Base-by-base conservation (phyloP, 2,888 invertebrate species). In the Atethmia centrago region DNA sequence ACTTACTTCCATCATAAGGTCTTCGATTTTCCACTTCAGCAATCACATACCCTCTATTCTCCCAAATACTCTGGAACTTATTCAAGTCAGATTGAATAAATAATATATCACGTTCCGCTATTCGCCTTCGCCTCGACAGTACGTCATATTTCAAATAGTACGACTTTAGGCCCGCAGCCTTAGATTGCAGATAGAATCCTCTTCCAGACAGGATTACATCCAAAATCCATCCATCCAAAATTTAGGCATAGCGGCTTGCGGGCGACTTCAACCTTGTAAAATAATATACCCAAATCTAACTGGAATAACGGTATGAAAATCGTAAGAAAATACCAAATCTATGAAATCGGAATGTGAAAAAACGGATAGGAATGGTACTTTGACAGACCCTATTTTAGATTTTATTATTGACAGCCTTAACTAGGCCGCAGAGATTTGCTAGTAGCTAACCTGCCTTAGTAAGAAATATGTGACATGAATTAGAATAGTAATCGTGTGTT, bases 141-240 rank as follows among this genome's bases (percentile, higher is more conserved):
- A 40, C 51, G 71, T 68, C 64, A 64, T 81, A 67, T 74, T 74
- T 65, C 61, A 64, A 78, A 81, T 66, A 63, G 45, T 31, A 40
- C n/a, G 42, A 64, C 21, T 67, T 56, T 21, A 45, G 25, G 56
- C 67, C n/a, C n/a, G 59, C 31, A n/a, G 59, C 49, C 51, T 56
- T 49, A 75, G 53, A 62, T 76, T 80, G 68, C 71, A 42, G 9
- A 67, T 51, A 59, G 21, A 68, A 65, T 77, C 47, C 55, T 64
- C 25, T 47, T 36, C 25, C 63, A 59, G 28, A 19, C 47, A 47
- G 77, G 65, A 81, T 77, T 77, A 71, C 72, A 59, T 31, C 0
- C 19, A 55, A 42, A 77, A 77, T 59, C n/a, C n/a, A n/a, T n/a
- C n/a, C n/a, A n/a, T n/a, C n/a, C n/a, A n/a, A n/a, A n/a, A n/a